A percentile compares a stretch with the other conserved stretches of the same genome.
phyloP scores from a whole-genome alignment of 2,888 invertebrate genomes.

The Hipparchia sbordonii region DNA sequence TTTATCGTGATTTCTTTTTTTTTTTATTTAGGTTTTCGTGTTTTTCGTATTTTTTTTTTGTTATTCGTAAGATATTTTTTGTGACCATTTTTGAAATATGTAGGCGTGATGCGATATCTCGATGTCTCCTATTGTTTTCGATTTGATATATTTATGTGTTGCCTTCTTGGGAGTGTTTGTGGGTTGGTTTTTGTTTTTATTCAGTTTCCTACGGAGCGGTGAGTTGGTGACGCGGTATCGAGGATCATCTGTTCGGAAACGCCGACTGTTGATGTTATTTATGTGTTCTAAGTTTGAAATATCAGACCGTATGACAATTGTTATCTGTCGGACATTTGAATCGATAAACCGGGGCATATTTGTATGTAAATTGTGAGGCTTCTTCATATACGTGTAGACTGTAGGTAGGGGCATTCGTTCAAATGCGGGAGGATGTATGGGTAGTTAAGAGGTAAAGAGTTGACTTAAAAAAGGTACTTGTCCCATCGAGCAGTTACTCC shows the following conservation, averaged over 20 bases:
- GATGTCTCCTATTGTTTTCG: conserved; percentile 81
- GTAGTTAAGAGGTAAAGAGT: too few species aligned
- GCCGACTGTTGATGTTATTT: conserved; percentile 69
- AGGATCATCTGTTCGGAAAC: conserved; percentile 64
- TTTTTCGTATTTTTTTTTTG: conserved; percentile 51
- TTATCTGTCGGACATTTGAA: conserved; percentile 41
- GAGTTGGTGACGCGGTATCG: conserved; percentile 65
- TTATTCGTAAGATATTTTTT: conserved; percentile 64
- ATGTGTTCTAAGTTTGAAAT: conserved; percentile 54
- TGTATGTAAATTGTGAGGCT: conserved; percentile 20
- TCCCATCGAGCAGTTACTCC: too few species aligned
- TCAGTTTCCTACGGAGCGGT: conserved; percentile 51
- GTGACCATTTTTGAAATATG: conserved; percentile 79
- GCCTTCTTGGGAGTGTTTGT: conserved; percentile 70
- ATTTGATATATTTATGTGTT: conserved; percentile 81
- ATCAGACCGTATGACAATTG: conserved; percentile 56
- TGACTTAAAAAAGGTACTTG: too few species aligned
- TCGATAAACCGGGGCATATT: conserved; percentile 35
- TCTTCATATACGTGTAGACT: background rate
- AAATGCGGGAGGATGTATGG: too few species aligned
- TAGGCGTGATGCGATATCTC: conserved; percentile 78
- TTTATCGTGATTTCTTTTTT: conserved; percentile 60
- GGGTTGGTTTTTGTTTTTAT: conserved; percentile 47
- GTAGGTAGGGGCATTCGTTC: too few species aligned
- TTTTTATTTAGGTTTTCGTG: conserved; percentile 55